Conservation (phyloP, 2,797 vertebrate genomes). For the Amblyraja radiata region DNA sequence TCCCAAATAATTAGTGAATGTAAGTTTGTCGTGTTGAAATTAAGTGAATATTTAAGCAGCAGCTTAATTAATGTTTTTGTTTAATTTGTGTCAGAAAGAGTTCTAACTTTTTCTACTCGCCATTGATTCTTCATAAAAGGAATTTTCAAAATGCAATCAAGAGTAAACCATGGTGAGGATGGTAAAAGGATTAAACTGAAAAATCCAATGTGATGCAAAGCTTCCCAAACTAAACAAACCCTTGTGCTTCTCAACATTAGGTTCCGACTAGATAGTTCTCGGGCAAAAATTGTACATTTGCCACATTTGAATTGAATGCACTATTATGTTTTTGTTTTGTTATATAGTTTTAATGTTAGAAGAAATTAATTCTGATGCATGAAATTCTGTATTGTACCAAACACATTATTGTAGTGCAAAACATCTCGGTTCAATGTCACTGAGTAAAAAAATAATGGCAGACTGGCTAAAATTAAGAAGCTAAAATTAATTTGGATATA, state of each 20-base stretch:
- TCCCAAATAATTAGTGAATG: not conserved
- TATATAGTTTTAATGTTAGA: not conserved
- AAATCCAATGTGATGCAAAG: not conserved
- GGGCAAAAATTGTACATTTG: not conserved
- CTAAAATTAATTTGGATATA: not conserved
- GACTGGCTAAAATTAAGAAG: not conserved
- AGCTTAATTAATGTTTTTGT: not conserved
- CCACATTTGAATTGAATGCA: not conserved
- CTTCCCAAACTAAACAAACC: not conserved
- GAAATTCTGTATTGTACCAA: not conserved
- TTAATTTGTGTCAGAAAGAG: not conserved
- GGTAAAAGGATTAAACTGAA: not conserved
- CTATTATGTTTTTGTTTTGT: not conserved
- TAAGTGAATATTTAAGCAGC: not conserved
- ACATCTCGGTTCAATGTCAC: not conserved
- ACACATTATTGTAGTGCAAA: not conserved
- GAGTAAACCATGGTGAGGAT: not conserved
- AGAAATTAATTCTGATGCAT: slow-evolving; percentile 21
- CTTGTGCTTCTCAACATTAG: too few species aligned
- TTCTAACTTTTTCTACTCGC: not conserved
- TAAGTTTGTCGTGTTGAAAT: not conserved
- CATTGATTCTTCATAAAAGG: not conserved
- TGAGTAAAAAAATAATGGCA: not conserved
- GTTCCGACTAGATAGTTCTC: not conserved
- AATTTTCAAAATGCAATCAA: not conserved